Base-by-base conservation (phyloP, 1,140 invertebrate species). In the Goniozus legneri region DNA sequence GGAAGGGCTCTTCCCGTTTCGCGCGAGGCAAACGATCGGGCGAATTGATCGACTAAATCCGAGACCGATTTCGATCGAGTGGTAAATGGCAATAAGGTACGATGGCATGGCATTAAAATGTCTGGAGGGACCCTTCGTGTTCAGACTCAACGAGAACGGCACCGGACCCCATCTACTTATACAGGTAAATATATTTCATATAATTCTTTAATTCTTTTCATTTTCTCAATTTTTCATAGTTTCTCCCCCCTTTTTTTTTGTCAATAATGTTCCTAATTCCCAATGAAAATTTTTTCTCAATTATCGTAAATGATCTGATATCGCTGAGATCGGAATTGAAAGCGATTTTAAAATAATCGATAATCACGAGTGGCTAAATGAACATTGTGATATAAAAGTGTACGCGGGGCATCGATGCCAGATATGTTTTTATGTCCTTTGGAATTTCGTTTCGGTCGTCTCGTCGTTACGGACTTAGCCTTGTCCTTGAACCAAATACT, bases 81-180 rank as follows among this genome's bases (percentile, higher is more conserved):
- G n/a, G n/a, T n/a, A n/a, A n/a, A 27, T 27, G 24, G 24, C 24
- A 10, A 27, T 27, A 33, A 14, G 7, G 6, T 54, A 59, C 21
- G 24, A 48, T 63, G 48, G 34, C 22, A 65, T 66, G 62, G 56
- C 55, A 43, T 60, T 67, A 48, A 61, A 60, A 47, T 67, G 40
- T 41, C 41, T 59, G 50, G 82, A 85, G 52, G 84, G 83, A 36
- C 85, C 85, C 21, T 87, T 88, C 61, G 76, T 87, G 53, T 88
- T 85, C 64, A 77, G 84, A 38, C 67, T 88, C 24, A 88, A 88
- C 62, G 87, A 90, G 60, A 86, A 84, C 63, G 87, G 87, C 13
- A 76, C 73, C 35, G 88, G 86, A 58, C 87, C 88, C 12, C 83
- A 86, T 71, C 75, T 91, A 27, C 75, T 90, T 15, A 73, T 82